Conservation (phyloP, 2,797 vertebrate species). For the Serranus cabrilla region DNA sequence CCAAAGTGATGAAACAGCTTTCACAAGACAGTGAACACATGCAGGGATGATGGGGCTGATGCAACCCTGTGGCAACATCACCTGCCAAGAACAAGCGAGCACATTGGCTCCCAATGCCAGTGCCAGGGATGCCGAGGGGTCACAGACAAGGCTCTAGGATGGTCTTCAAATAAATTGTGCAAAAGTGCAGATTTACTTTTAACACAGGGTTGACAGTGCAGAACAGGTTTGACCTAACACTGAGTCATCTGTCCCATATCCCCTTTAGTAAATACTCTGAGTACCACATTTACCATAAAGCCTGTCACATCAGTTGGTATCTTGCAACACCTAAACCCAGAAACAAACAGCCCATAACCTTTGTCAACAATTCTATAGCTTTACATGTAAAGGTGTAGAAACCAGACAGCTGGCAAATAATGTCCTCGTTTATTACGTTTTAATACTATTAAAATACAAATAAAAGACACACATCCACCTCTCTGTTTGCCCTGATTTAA, state of each 20-base stretch:
- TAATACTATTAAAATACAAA: too few relatives aligned
- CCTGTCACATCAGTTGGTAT: too few relatives aligned
- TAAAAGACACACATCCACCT: too few relatives aligned
- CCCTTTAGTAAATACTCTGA: neutral
- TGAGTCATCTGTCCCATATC: neutral
- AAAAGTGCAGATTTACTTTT: neutral
- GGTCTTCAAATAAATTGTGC: neutral
- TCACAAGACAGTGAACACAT: slow-evolving; percentile 13
- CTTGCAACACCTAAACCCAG: too few relatives aligned
- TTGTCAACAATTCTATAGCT: too few relatives aligned
- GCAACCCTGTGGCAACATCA: slow-evolving; percentile 72
- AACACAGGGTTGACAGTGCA: neutral
- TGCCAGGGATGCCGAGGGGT: neutral
- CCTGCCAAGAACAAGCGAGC: slow-evolving; percentile 8
- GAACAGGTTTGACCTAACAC: neutral
- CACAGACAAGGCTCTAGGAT: neutral
- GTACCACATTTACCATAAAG: neutral
- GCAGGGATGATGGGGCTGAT: slow-evolving; percentile 49
- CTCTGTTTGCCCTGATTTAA: too few relatives aligned
- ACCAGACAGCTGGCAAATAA: too few relatives aligned
- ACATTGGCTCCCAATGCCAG: neutral
- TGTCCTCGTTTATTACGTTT: too few relatives aligned
- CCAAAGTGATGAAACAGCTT: neutral
- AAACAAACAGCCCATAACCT: too few relatives aligned
- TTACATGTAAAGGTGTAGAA: too few relatives aligned